These are phyloP conservation scores for Xiphorhynchus erythropygius DNA, from an alignment of 2,797 vertebrate species.

Conservation along the genomic window DNA sequence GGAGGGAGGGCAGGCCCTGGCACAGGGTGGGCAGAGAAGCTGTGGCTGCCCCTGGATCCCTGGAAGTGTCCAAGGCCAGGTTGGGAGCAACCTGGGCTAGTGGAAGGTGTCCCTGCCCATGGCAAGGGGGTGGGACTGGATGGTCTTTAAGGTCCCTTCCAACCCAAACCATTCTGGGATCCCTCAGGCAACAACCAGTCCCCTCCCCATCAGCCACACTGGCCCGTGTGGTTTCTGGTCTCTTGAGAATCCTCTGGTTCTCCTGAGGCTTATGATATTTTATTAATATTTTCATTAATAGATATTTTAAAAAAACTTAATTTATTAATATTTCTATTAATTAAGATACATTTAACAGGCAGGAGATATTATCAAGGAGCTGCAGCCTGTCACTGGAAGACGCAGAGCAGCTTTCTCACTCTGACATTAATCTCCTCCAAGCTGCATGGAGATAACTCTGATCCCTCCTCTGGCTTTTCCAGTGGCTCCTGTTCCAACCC, in stretches of 20 bases:
- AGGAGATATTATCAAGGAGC: neutral
- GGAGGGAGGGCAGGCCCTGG: neutral
- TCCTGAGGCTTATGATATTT: neutral
- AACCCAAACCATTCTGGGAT: neutral
- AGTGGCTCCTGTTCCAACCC: neutral
- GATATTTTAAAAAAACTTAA: neutral
- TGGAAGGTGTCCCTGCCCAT: neutral
- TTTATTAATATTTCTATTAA: neutral
- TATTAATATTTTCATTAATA: neutral
- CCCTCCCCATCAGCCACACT: neutral
- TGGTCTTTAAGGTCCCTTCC: neutral
- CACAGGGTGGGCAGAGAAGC: neutral
- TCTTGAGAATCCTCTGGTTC: neutral
- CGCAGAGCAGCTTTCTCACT: neutral
- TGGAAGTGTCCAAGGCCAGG: neutral
- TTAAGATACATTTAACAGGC: neutral
- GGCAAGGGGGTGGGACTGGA: neutral
- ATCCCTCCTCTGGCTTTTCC: neutral
- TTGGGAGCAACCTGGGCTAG: rapidly evolving
- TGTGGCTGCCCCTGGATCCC: neutral
- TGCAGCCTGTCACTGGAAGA: neutral
- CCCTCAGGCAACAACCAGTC: neutral
- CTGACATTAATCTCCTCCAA: constrained; percentile 20
- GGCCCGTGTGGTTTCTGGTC: neutral
- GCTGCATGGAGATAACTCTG: neutral